Conservation (phyloP, 2,113 vertebrate genomes). For the Indri indri region DNA sequence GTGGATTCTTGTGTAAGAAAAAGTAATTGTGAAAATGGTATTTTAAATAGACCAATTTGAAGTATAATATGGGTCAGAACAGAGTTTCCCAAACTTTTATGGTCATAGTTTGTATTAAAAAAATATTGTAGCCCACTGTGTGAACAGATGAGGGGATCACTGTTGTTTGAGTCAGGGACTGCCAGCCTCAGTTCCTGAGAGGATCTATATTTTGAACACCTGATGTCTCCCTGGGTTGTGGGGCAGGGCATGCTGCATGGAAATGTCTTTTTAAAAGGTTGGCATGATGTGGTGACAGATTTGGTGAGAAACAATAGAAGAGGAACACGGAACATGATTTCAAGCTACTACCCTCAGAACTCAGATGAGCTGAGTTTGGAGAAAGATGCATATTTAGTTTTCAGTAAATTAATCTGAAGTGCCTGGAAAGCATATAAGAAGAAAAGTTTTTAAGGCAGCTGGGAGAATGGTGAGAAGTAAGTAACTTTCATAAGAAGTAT, state of each 20-base stretch:
- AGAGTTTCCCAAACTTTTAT: background rate
- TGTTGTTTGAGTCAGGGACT: background rate
- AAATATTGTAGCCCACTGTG: background rate
- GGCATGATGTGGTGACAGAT: background rate
- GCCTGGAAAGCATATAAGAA: background rate
- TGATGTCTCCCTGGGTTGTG: background rate
- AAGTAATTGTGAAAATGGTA: background rate
- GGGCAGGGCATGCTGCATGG: background rate
- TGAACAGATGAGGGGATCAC: no score
- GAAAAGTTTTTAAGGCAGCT: background rate
- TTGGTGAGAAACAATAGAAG: background rate
- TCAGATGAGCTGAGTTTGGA: background rate
- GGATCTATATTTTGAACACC: background rate
- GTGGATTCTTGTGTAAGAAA: background rate
- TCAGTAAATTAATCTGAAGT: background rate
- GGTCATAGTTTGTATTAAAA: background rate
- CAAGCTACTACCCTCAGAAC: background rate
- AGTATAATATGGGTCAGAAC: background rate
- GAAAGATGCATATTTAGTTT: background rate
- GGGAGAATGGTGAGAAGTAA: background rate
- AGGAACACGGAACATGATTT: background rate
- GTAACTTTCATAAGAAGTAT: background rate
- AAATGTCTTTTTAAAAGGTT: background rate
- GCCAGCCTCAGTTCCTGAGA: background rate
- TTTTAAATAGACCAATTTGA: background rate